phyloP scores from a whole-genome alignment of 2,888 invertebrate genomes.

The Pheosia tremula region DNA sequence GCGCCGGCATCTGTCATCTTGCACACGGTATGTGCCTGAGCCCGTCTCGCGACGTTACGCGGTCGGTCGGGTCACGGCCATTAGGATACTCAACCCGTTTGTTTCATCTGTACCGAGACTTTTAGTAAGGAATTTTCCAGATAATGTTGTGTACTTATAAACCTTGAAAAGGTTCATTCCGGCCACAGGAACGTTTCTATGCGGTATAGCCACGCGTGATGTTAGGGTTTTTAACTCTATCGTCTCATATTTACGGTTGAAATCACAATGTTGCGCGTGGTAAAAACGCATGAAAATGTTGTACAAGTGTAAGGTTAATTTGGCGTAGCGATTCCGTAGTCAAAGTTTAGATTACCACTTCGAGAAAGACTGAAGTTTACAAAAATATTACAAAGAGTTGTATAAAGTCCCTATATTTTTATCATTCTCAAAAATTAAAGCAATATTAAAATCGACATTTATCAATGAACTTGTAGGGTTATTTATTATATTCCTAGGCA shows the following conservation, averaged over 20 bases:
- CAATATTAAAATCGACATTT: no score
- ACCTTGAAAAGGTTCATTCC: constrained; percentile 12
- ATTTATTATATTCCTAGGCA: no score
- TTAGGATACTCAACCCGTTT: no score
- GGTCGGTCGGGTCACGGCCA: no score
- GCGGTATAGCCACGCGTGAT: not conserved
- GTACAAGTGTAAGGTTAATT: not conserved
- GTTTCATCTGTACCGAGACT: no score
- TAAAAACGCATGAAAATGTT: not conserved
- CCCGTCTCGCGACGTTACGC: no score
- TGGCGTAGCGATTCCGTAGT: not conserved
- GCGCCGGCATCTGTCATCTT: no score
- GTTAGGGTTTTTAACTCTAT: not conserved
- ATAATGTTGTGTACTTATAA: not conserved
- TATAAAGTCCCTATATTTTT: no score
- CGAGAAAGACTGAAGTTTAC: not conserved
- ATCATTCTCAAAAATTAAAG: no score
- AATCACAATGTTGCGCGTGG: not conserved
- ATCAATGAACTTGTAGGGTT: no score
- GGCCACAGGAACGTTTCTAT: constrained; percentile 5
- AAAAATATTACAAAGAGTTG: not conserved
- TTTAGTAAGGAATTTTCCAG: not conserved
- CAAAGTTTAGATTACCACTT: not conserved
- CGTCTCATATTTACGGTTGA: not conserved
- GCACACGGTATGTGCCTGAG: no score